A percentile compares a stretch with the other conserved stretches of the same genome.
Conservation (phyloP, 2,113 vertebrate species). For the Pomatostomus ruficeps region DNA sequence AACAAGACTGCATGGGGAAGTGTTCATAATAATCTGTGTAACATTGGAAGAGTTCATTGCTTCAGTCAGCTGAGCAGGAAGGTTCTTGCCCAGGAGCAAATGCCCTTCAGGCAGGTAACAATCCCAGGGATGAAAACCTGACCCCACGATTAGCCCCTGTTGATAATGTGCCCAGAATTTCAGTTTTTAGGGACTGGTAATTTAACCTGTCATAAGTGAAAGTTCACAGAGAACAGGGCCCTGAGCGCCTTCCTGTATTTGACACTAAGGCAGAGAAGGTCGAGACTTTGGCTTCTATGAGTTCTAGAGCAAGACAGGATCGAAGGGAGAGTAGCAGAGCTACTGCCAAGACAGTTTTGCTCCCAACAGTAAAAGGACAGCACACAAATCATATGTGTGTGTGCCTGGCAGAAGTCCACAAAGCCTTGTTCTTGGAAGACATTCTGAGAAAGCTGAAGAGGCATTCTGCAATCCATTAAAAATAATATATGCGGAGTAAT, state of each 20-base stretch:
- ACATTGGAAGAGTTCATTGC: not conserved
- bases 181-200: not conserved
- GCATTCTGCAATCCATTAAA: slow-evolving; percentile 5
- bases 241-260: not conserved
- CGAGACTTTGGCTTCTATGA: not conserved
- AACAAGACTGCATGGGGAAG: not conserved
- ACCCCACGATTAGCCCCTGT: rapidly evolving
- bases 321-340: not conserved
- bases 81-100: not conserved
- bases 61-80: not conserved
- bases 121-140: not conserved
- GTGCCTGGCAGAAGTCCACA: slow-evolving; percentile 24
- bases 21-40: not conserved
- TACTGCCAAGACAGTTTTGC: slow-evolving; percentile 9
- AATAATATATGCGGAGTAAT: slow-evolving; percentile 13
- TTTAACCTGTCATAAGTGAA: not conserved
- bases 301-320: not conserved
- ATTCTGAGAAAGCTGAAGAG: slow-evolving; percentile 14
- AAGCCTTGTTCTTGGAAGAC: slow-evolving; percentile 21
- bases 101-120: not conserved
- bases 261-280: not conserved
- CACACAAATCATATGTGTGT: not conserved
- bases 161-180: not conserved
- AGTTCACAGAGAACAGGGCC: not conserved
- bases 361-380: not conserved